Conservation (phyloP, 2,113 vertebrate species). For the Tragelaphus imberbis region DNA sequence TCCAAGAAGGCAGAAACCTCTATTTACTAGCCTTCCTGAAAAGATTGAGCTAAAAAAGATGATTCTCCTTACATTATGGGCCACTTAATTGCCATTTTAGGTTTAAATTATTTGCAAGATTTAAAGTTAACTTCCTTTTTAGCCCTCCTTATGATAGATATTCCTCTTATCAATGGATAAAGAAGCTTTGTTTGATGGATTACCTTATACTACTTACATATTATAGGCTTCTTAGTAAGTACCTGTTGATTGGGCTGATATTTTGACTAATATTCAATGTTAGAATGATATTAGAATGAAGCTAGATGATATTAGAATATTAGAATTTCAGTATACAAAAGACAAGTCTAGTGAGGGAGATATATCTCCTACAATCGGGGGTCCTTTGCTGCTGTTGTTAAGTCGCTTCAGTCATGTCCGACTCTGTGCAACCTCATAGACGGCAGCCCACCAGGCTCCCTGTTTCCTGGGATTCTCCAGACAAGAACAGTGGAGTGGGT, state of each 20-base stretch:
- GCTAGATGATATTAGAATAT: background rate
- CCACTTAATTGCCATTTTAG: background rate
- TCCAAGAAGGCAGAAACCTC: background rate
- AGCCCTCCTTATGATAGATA: background rate
- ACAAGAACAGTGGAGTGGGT: too few species aligned
- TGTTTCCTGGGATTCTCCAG: rapidly evolving
- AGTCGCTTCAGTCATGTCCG: rapidly evolving
- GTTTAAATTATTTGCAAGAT: background rate
- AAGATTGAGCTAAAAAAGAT: background rate
- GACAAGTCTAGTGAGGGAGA: background rate
- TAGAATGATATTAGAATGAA: background rate
- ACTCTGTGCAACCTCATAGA: too few species aligned
- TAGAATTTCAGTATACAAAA: background rate
- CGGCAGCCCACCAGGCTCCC: too few species aligned
- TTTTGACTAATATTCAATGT: background rate
- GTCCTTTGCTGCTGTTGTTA: background rate
- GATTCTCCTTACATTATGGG: background rate
- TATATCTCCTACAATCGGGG: background rate
- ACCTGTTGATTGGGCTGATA: background rate
- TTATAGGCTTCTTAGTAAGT: background rate
- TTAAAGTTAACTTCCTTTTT: background rate
- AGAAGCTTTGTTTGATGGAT: background rate
- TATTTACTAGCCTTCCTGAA: background rate
- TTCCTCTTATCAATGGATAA: background rate
- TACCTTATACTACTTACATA: background rate